These are phyloP conservation scores for Drosophila diplacantha DNA, from an alignment of 2,888 invertebrate species.

Conservation along the genomic window DNA sequence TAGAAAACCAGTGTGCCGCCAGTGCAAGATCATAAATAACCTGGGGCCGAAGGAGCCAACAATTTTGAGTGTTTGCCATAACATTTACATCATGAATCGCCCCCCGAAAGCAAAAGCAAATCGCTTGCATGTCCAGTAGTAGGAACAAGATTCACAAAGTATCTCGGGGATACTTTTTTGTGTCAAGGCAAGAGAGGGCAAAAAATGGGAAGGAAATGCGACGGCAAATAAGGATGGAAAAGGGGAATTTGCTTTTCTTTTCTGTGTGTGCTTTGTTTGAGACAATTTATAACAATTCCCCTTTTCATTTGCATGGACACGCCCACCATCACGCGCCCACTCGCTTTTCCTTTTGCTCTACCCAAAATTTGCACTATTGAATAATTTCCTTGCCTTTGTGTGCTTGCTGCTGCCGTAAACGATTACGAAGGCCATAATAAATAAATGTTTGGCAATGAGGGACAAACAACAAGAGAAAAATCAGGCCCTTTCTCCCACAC, in stretches of 20 bases:
- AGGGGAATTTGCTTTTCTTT: constrained; percentile 5
- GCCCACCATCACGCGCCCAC: constrained; percentile 2
- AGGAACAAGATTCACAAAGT: constrained; percentile 54
- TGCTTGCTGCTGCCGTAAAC: constrained; percentile 36
- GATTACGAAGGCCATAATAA: constrained; percentile 57
- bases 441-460: constrained; percentile 51
- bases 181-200: neutral
- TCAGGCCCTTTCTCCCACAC: neutral
- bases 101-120: constrained; percentile 37
- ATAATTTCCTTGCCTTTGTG: constrained; percentile 45
- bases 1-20: neutral
- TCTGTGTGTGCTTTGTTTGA: constrained; percentile 1
- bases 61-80: constrained; percentile 5
- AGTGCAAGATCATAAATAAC: constrained; percentile 6
- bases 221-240: constrained; percentile 41
- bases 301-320: constrained; percentile 56
- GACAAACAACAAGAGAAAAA: constrained; percentile 7
- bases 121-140: constrained; percentile 53
- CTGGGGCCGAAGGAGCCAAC: neutral
- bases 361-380: constrained; percentile 60
- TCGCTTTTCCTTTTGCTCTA: neutral
- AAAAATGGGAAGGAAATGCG: constrained; percentile 13
- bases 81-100: constrained; percentile 31
- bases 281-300: constrained; percentile 66
- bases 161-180: constrained; percentile 48